Evolutionary conservation across 1,140 invertebrate genomes (phyloP), one percentile per base, ranked within the genome.

Genomic region (Hycleus cichorii): DNA sequence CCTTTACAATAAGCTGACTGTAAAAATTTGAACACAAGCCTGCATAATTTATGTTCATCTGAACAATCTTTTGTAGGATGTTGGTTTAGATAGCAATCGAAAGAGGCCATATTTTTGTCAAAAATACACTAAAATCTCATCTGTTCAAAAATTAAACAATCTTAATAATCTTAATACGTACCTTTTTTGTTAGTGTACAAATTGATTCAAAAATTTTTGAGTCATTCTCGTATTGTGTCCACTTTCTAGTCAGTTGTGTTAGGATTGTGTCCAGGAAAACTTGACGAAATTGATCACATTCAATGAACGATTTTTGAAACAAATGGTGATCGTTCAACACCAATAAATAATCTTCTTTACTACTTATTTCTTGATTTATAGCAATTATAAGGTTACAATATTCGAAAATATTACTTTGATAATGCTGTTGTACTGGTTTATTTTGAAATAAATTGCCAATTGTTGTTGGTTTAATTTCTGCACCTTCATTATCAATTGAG

Each of bases 101-200:
- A 65, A 26, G 55, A 38, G 10, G 59, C 54, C 45, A 42, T 39
- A 44, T 65, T 65, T n/a, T 53, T 50, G 38, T 62, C 24, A 42
- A 70, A 66, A 27, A 68, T 51, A 43, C 54, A 58, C 66, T 67
- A 47, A 52, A 65, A 63, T 32, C 18, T 18, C 18, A 18, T 18
- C 18, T 18, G 1, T 32, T 5, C 32, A 32, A 32, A 4, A 32
- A 5, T 32, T 32, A 32, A 32, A 32, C 32, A 32, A 32, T 32
- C 3, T 32, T 32, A 7, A 7, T 7, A 7, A 32, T 32, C 1
- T 47, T n/a, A 11, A 49, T 49, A 67, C 62, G 55, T 64, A 72
- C 70, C 47, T 63, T 67, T 54, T 68, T 59, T 4, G 68, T 32
- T 24, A 66, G n/a, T 48, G 53, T 55, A 25, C 56, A 59, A 47